A percentile compares a stretch with the other conserved stretches of the same genome.
phyloP scores from a whole-genome alignment of 37 sponge, comb jelly and placozoan genomes.

The Axinella damicornis region DNA sequence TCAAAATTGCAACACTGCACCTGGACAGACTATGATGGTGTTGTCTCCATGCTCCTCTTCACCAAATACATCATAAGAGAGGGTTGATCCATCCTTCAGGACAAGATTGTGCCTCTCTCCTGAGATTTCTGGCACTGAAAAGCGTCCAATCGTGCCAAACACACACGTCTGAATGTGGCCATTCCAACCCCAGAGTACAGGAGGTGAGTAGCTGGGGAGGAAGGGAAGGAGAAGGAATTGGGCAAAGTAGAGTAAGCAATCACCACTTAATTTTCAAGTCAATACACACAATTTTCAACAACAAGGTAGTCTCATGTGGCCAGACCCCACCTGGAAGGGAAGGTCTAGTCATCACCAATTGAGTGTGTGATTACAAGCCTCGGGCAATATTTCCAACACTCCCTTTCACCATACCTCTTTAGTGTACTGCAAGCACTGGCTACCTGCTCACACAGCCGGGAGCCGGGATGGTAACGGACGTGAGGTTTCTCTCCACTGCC shows the following conservation, averaged over 20 bases:
- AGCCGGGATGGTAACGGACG: background rate
- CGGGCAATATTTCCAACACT: background rate
- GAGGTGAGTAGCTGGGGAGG: constrained; percentile 76
- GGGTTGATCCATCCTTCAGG: constrained; percentile 76
- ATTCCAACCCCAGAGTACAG: constrained; percentile 86
- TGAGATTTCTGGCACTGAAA: background rate
- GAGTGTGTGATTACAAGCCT: no score
- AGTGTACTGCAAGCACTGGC: background rate
- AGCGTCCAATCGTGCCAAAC: constrained; percentile 71
- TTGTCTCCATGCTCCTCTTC: constrained; percentile 22
- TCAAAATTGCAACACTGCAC: no score
- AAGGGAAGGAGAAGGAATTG: no score
- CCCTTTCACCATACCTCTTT: background rate
- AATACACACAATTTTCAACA: no score
- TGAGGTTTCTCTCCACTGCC: background rate
- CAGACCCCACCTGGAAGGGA: no score
- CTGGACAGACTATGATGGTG: constrained; percentile 66
- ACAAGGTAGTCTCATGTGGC: no score
- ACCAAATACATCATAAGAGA: constrained; percentile 82
- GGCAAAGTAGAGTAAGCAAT: no score
- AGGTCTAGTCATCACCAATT: no score
- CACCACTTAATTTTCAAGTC: no score
- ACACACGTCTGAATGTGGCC: constrained; percentile 87
- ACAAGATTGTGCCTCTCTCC: constrained; percentile 39
- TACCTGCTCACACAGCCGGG: background rate